phyloP scores from a whole-genome alignment of 1,140 invertebrate species.

The Pseudomyrmex concolor region DNA sequence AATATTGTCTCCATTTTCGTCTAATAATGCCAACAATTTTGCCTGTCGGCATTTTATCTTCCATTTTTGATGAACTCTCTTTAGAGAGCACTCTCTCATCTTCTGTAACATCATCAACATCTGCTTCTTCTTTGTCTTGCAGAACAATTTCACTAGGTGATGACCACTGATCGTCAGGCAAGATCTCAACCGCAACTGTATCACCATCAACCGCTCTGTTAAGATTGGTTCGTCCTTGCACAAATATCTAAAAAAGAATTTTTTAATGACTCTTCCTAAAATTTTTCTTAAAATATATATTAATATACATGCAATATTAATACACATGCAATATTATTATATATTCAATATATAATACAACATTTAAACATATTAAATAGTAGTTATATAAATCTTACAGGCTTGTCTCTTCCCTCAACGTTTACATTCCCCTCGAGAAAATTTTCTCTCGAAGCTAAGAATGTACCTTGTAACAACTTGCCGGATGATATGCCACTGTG shows the following conservation, averaged over 20 bases:
- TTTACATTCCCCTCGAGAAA: constrained; percentile 97
- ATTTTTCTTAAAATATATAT: too few relatives aligned
- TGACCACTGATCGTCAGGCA: constrained; percentile 96
- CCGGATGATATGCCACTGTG: constrained; percentile 93
- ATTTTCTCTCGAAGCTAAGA: constrained; percentile 94
- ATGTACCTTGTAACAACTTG: constrained; percentile 93
- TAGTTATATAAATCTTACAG: constrained; percentile 85
- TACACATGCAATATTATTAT: too few relatives aligned
- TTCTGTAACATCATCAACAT: constrained; percentile 74
- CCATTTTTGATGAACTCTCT: constrained; percentile 77
- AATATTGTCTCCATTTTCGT: constrained; percentile 98
- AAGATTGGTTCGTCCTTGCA: constrained; percentile 94
- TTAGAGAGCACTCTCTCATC: constrained; percentile 86
- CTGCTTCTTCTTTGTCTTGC: constrained; percentile 91
- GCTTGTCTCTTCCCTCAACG: constrained; percentile 91
- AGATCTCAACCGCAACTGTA: constrained; percentile 95
- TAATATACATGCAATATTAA: too few relatives aligned
- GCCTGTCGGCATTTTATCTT: constrained; percentile 91
- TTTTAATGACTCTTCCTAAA: neutral
- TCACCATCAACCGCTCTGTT: constrained; percentile 99
- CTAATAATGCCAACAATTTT: constrained; percentile 97
- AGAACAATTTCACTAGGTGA: constrained; percentile 93
- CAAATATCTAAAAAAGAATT: constrained; percentile 88
- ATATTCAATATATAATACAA: constrained; percentile 5
- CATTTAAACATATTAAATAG: constrained; percentile 30